A percentile compares a stretch with the other conserved stretches of the same genome.
Evolutionary conservation across 2,797 vertebrate genomes (phyloP).

Genomic region (Crypturellus tataupa): DNA sequence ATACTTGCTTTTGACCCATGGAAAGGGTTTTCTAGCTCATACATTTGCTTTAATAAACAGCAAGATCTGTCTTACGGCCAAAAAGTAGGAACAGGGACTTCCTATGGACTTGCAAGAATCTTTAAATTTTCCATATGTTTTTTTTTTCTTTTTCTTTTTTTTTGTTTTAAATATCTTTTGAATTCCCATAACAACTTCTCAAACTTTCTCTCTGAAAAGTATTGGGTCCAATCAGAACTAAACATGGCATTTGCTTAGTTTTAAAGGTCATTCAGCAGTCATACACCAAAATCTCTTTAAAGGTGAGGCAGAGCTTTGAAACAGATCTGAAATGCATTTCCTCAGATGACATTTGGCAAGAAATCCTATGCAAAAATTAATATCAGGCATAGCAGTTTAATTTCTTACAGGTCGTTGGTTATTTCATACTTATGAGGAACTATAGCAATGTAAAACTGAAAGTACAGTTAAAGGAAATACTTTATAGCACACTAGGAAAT

Average conservation of each 20-base stretch:
- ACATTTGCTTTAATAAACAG: not conserved
- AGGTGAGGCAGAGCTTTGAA: not conserved
- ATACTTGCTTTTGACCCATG: not conserved
- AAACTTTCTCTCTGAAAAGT: constrained; percentile 16
- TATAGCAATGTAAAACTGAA: not conserved
- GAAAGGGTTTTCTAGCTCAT: not conserved
- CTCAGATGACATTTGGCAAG: not conserved
- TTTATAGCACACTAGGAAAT: not conserved
- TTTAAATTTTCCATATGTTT: not conserved
- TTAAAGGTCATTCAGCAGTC: constrained; percentile 41
- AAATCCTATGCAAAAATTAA: constrained; percentile 1
- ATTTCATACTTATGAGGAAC: not conserved
- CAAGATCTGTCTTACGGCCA: not conserved
- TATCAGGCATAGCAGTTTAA: not conserved
- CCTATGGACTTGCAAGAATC: not conserved
- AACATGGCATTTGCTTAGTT: constrained; percentile 18
- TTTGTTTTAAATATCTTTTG: not conserved
- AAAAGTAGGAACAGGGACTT: not conserved
- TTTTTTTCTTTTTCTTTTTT: not conserved
- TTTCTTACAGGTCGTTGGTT: not conserved
- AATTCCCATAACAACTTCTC: not conserved
- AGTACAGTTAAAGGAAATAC: not conserved
- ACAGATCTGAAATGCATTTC: not conserved
- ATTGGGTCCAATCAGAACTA: not conserved
- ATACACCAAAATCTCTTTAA: not conserved